Percentiles rank a stretch among this genome's conserved stretches.
Evolutionary conservation across 2,113 vertebrate species (phyloP).

Genomic region (Hoplias malabaricus): DNA sequence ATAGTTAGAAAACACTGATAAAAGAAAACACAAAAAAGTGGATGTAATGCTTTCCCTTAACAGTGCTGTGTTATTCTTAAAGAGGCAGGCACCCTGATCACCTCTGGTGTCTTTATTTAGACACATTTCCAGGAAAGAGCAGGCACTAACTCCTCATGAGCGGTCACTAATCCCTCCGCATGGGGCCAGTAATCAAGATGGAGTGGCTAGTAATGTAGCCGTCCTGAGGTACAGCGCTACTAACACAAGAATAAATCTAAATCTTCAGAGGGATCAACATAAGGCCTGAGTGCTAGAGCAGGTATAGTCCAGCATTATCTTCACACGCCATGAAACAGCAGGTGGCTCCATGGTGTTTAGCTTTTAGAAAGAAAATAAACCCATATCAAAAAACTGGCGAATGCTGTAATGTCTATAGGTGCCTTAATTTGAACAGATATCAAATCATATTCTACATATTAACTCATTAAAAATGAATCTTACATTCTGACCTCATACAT

Average conservation of each 20-base stretch:
- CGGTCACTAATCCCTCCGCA: slow-evolving; percentile 23
- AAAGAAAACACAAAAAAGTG: no score
- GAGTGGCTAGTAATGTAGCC: not conserved
- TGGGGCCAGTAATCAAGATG: not conserved
- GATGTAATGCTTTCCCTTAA: no score
- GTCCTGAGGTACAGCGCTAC: not conserved
- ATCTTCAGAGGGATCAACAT: not conserved
- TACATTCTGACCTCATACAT: no score
- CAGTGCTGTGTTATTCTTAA: not conserved
- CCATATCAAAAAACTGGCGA: no score
- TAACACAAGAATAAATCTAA: not conserved
- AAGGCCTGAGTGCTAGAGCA: not conserved
- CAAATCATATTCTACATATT: no score
- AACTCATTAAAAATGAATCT: no score
- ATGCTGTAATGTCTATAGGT: no score
- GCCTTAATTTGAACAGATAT: no score
- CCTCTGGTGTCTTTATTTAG: not conserved
- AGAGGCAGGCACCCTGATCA: not conserved
- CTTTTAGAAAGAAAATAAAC: no score
- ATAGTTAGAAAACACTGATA: no score
- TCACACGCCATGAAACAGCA: not conserved
- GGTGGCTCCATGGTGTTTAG: no score
- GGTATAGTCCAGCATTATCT: not conserved
- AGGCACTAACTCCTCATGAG: not conserved
- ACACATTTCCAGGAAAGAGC: not conserved